Base-by-base conservation (phyloP, 2,888 invertebrate genomes). In the Cantharis lateralis region DNA sequence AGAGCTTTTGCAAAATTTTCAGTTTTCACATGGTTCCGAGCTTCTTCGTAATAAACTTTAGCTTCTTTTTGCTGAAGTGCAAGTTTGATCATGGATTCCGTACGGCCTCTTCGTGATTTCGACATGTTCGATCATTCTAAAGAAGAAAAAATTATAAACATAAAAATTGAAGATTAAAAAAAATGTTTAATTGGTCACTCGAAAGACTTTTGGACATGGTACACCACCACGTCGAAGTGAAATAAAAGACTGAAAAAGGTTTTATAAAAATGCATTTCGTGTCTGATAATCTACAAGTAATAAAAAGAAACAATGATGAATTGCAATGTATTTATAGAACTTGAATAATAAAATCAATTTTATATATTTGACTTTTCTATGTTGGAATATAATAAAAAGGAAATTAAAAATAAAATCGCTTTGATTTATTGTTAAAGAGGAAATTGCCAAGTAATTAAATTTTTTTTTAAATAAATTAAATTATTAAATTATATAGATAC, bases 1-100 rank as follows among this genome's bases (percentile, higher is more conserved):
- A 95, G 89, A 0, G 95, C 94, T 84, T 94, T 93, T 15, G 91
- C 90, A 82, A 94, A 93, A 87, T 94, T 93, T 11, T 94, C 93
- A 80, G 91, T 91, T 88, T 95, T 95, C 85, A 94, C 90, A 83
- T 96, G 95, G 32, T 93, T 93, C 15, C 91, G 90, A 10, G 95
- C 94, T 86, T 96, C 96, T 86, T 95, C 95, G 28, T 93, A 92
- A 83, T 93, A 90, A 73, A 95, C 90, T 86, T 95, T 95, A 0
- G 94, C 92, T 83, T 88, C 87, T 74, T 87, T 87, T 78, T 86
- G 85, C 77, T 86, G 86, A 20, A 83, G 84, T 16, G 84, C 82
- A 62, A 86, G 72, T 80, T 87, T 87, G 28, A 85, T 81, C 83
- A 87, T 84, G 4, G 87, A 87, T 61, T 85, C 87, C 26, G 84